Evolutionary conservation across 2,113 vertebrate species (phyloP), one percentile per base, ranked within the genome.

Genomic region (Rhea americana): DNA sequence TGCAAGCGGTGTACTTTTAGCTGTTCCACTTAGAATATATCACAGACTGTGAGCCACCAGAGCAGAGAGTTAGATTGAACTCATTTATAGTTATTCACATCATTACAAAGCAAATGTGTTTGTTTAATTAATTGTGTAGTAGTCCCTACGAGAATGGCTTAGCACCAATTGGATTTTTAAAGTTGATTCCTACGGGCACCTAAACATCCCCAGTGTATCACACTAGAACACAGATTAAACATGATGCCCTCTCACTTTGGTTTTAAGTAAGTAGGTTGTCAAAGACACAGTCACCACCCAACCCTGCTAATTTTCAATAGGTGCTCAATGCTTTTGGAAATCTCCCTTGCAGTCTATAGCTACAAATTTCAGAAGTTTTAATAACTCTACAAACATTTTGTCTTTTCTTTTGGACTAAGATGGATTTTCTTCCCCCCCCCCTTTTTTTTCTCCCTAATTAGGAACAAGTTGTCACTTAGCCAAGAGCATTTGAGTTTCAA

Each of bases 401-500:
- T 37, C 68, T 91, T 93, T 75, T 47, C 35, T 81, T 93, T 82
- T 35, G 8, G 28, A 47, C 22, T 74, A 41, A 56, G 20, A 4
- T 11, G 37, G 26, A 20, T 51, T 67, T 76, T 28, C n/a, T 45
- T 26, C 66, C 35, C 35, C 35, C 35, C 35, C 35, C 35, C 35
- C 35, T 81, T 32, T 3, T 47, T 19, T 82, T 77, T 37, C 78
- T 66, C 86, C 58, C n/a, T 68, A 39, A 67, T 79, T 41, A 93
- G 67, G 68, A 93, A 41, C 56, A 68, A 13, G 4, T 45, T 88
- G 24, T 63, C 70, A 88, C 24, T 26, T 62, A 63, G 19, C n/a
- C 37, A 85, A 85, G 76, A 89, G 43, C 43, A 66, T 25, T 22
- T 16, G 19, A 97, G 97, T 98, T 98, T 98, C 98, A 91, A 53